Base-by-base conservation (phyloP, 2,113 vertebrate species). In the Tympanuchus pallidicinctus region DNA sequence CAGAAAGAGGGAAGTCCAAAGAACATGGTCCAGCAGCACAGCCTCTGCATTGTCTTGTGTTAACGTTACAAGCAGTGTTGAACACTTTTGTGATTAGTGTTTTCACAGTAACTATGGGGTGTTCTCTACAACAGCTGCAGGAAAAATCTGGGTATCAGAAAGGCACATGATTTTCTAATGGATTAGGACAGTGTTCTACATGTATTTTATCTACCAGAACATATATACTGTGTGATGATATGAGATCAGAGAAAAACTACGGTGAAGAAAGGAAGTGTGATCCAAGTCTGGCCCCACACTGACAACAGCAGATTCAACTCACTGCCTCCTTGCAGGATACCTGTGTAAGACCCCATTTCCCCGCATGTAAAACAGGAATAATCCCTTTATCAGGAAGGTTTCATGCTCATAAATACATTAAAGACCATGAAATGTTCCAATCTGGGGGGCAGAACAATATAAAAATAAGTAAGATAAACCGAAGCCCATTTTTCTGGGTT, bases 21-120 rank as follows among this genome's bases (percentile, higher is more conserved):
- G 12, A 50, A 45, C 10, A 13, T 5, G 15, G 57, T 48, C n/a
- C 27, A 78, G 52, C 61, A 84, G 61, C 13, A 67, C 20, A 57
- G 8, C 12, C 4, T 3, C 66, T 77, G 40, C 15, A 19, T 28
- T 54, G 18, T 69, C 90, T 45, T 79, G 34, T 89, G 90, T 90
- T 85, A 70, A 73, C 28, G 9, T 32, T 30, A 66, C 48, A 85
- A 91, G 34, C 59, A 48, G 36, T 34, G 76, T 94, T 92, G 86
- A 69, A 72, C 17, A 52, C 38, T 78, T 83, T 89, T 34, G 13
- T 64, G 52, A 65, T 80, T 60, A 81, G 40, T 1, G 1, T 36
- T 28, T 9, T 60, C 0, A 0, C 34, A 67, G 25, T 81, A 61
- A 59, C 6, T 1, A 69, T 61, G 70, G 30, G 28, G 32, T 83